These are phyloP conservation scores for Lagodon rhomboides DNA, from an alignment of 2,797 vertebrate species.

Conservation along the genomic window DNA sequence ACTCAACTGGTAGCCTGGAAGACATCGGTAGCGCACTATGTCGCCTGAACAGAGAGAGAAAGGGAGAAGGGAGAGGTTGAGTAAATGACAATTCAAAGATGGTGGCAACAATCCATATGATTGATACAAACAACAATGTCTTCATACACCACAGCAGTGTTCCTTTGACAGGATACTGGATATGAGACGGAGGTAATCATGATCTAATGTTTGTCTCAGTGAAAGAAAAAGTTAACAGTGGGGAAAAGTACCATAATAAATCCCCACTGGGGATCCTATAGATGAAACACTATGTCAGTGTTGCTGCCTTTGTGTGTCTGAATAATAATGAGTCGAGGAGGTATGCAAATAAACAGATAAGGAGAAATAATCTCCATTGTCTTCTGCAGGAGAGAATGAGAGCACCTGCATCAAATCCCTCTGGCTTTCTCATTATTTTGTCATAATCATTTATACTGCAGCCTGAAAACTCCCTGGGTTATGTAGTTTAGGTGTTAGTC, in stretches of 20 bases:
- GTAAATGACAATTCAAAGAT: slow-evolving; percentile 18
- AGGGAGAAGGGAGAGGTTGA: not conserved
- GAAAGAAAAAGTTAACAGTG: slow-evolving; percentile 36
- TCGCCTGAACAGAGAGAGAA: slow-evolving; percentile 86
- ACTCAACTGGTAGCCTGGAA: slow-evolving; percentile 93
- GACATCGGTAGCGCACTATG: slow-evolving; percentile 94
- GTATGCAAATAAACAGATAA: slow-evolving; percentile 65
- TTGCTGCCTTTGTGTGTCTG: slow-evolving; percentile 45
- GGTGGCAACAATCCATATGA: slow-evolving; percentile 13
- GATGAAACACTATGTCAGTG: slow-evolving; percentile 43
- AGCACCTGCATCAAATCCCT: slow-evolving; percentile 59
- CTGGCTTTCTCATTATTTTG: slow-evolving; percentile 50
- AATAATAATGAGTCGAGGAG: slow-evolving; percentile 49
- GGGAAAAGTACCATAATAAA: slow-evolving; percentile 31
- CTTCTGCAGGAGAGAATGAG: slow-evolving; percentile 45
- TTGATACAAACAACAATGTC: not conserved
- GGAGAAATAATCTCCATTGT: slow-evolving; percentile 55
- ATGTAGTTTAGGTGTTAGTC: slow-evolving; percentile 54
- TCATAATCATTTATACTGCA: slow-evolving; percentile 44
- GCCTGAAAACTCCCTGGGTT: slow-evolving; percentile 42
- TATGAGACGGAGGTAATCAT: slow-evolving; percentile 21
- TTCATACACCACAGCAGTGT: not conserved
- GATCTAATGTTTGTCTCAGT: slow-evolving; percentile 32
- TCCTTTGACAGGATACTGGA: slow-evolving; percentile 10
- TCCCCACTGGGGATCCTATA: slow-evolving; percentile 24